A percentile compares a stretch with the other conserved stretches of the same genome.
Conservation (phyloP, 2,888 invertebrate species). For the Drosophila diplacantha region DNA sequence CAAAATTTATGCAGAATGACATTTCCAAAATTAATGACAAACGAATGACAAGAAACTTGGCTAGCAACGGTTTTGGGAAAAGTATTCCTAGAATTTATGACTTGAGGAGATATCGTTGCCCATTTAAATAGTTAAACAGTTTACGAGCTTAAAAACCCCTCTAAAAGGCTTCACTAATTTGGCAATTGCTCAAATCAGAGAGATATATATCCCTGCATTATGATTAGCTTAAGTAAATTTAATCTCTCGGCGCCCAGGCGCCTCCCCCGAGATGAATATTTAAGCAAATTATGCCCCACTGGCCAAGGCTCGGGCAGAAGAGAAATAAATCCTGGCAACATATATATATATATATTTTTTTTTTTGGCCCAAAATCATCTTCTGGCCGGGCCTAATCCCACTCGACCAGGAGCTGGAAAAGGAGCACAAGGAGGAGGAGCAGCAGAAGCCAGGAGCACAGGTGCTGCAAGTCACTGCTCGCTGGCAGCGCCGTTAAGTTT, state of each 20-base stretch:
- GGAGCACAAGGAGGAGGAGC: not conserved
- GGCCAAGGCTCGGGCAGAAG: constrained; percentile 8
- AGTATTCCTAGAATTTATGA: not conserved
- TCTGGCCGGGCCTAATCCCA: constrained; percentile 2
- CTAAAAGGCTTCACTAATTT: not conserved
- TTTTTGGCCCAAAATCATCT: constrained; percentile 24
- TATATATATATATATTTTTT: not conserved
- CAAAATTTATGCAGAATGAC: not conserved
- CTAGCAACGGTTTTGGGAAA: not conserved
- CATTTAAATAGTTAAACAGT: not conserved
- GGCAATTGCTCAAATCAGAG: not conserved
- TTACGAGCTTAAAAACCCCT: not conserved
- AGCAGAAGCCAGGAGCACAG: constrained; percentile 36
- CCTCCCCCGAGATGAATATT: constrained; percentile 38
- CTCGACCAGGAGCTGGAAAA: constrained; percentile 4
- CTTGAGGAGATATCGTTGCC: not conserved
- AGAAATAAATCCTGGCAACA: constrained; percentile 31
- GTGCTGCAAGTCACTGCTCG: constrained; percentile 42
- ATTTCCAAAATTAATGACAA: not conserved
- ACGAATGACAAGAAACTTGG: too few relatives aligned
- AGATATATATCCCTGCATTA: constrained; percentile 10
- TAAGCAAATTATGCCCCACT: constrained; percentile 35
- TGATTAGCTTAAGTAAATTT: constrained; percentile 25
- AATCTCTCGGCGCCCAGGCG: constrained; percentile 16
- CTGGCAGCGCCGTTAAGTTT: constrained; percentile 44